Base-by-base conservation (phyloP, 2,888 invertebrate genomes). In the Callinectes sapidus region DNA sequence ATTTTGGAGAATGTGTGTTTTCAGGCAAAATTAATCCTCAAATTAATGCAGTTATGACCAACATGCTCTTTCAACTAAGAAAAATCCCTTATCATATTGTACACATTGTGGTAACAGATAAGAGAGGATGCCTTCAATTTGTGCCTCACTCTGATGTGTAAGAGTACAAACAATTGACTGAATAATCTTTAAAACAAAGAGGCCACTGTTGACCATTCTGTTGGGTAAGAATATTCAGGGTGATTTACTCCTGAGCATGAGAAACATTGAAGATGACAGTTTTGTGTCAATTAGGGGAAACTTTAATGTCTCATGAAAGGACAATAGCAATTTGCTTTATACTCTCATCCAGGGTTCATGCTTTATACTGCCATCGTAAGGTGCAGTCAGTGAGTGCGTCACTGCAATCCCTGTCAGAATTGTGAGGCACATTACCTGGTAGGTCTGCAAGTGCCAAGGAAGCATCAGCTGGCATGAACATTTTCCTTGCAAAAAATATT, bases 341-440 rank as follows among this genome's bases (percentile, higher is more conserved):
- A 61, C 61, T 61, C 61, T 61, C 18, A 23, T 61, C 61, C 61
- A 61, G 61, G 61, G 48, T 18, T 10, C 23, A 23, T 61, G 61
- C 18, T 61, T 61, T 61, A 61, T 16, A 23, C 23, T 61, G 48
- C 48, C 10, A 10, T 48, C 18, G 0, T 61, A 61, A 61, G 71
- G 71, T 71, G 23, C 23, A 71, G 71, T 28, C 28, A 71, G 71
- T 28, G 6, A n/a, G 71, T 71, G 71, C 28, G 3, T 71, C 71
- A 28, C n/a, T 28, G n/a, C 28, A 13, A n/a, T 71, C 23, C n/a
- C 10, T n/a, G 71, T 71, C n/a, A 71, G 71, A 23, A 28, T 71
- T 18, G 71, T 71, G 71, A 23, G 71, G n/a, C 71, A 48, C 48
- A 71, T 71, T 71, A 71, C 71, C 71, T 71, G 71, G 71, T 71